Percentiles rank a stretch among this genome's conserved stretches.
Conservation (phyloP, 2,797 vertebrate species). For the Aldrovandia affinis region DNA sequence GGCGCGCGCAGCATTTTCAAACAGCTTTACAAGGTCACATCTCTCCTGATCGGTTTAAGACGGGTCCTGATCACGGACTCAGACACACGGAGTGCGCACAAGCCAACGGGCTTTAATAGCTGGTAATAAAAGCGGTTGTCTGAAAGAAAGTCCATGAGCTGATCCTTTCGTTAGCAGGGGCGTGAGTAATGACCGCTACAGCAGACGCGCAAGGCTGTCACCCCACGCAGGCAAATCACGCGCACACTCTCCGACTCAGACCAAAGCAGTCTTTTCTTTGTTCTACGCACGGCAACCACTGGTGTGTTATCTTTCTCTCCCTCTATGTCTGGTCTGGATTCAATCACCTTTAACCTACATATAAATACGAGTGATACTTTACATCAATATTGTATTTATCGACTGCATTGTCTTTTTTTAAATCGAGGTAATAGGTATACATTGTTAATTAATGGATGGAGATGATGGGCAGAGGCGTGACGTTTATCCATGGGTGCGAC, state of each 20-base stretch:
- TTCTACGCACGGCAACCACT: background rate
- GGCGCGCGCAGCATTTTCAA: background rate
- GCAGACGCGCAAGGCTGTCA: background rate
- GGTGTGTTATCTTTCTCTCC: background rate
- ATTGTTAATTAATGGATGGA: constrained; percentile 53
- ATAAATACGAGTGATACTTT: background rate
- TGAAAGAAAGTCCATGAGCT: constrained; percentile 43
- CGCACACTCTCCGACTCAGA: background rate
- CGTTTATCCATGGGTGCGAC: too few relatives aligned
- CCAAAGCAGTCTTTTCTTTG: background rate
- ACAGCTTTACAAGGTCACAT: background rate
- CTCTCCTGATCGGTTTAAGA: background rate
- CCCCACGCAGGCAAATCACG: background rate
- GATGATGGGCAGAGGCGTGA: too few relatives aligned
- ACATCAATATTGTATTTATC: background rate
- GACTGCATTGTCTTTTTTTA: background rate
- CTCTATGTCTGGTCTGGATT: background rate
- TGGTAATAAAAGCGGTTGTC: constrained; percentile 37
- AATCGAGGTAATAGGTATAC: constrained; percentile 34
- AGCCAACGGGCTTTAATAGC: constrained; percentile 29
- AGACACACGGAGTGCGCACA: too few relatives aligned
- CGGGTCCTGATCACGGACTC: background rate
- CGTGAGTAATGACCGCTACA: constrained; percentile 38
- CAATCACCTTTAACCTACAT: background rate
- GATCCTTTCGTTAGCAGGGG: constrained; percentile 40